phyloP scores from a whole-genome alignment of 1,140 invertebrate species.

The Drosophila takahashii region DNA sequence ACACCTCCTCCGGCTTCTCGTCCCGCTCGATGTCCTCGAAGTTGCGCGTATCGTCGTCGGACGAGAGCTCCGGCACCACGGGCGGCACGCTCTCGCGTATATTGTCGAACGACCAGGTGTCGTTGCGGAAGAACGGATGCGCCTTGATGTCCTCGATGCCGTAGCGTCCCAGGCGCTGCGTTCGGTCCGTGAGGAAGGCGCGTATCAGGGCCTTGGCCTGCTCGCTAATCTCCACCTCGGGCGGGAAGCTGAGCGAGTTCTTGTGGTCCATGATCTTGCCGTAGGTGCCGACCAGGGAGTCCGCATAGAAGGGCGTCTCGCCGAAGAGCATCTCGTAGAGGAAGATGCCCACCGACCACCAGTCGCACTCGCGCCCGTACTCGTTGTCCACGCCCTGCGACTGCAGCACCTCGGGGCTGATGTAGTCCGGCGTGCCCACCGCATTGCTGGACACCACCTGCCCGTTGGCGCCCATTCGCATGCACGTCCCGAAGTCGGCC shows the following conservation, averaged over 20 bases:
- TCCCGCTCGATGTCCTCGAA: slow-evolving; percentile 99
- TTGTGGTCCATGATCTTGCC: slow-evolving; percentile 99
- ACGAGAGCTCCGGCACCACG: slow-evolving; percentile 96
- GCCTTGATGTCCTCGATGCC: slow-evolving; percentile 97
- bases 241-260: slow-evolving; percentile 97
- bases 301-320: slow-evolving; percentile 99
- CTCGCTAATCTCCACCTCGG: slow-evolving; percentile 96
- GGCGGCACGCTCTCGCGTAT: slow-evolving; percentile 97
- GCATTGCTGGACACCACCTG: slow-evolving; percentile 98
- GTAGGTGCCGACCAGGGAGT: slow-evolving; percentile 98
- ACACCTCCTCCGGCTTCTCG: slow-evolving; percentile 94
- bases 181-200: slow-evolving; percentile 96
- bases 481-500: slow-evolving; percentile 99
- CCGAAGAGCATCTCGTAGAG: slow-evolving; percentile 99
- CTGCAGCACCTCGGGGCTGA: slow-evolving; percentile 98
- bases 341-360: slow-evolving; percentile 99
- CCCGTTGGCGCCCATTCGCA: slow-evolving; percentile 98
- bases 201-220: slow-evolving; percentile 97
- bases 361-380: slow-evolving; percentile 98
- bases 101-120: slow-evolving; percentile 99
- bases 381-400: slow-evolving; percentile 98
- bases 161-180: slow-evolving; percentile 95
- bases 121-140: slow-evolving; percentile 98
- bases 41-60: slow-evolving; percentile 99
- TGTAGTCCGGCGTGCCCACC: slow-evolving; percentile 98